These are phyloP conservation scores for Anthophora plumipes DNA, from an alignment of 2,888 invertebrate genomes.

Conservation along the genomic window DNA sequence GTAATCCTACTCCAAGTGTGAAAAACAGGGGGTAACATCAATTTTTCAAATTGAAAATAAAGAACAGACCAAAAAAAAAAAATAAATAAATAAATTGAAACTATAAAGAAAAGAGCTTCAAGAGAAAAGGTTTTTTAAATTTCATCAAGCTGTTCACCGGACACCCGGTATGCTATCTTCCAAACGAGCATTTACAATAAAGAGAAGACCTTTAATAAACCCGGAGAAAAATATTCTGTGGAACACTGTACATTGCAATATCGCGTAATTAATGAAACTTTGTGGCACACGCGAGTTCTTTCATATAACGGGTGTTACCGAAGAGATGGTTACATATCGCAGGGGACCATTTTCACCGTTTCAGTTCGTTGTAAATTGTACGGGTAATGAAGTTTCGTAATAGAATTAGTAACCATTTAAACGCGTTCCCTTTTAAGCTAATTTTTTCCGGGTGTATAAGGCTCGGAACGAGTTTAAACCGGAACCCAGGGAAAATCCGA, in stretches of 20 bases:
- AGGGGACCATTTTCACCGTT: slow-evolving; percentile 16
- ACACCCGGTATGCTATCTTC: too few relatives aligned
- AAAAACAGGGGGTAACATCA: too few relatives aligned
- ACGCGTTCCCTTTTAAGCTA: slow-evolving; percentile 25
- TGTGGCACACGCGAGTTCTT: neutral
- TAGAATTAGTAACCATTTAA: slow-evolving; percentile 43
- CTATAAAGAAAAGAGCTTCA: too few relatives aligned
- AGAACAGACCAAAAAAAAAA: too few relatives aligned
- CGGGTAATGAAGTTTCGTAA: slow-evolving; percentile 41
- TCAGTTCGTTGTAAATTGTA: slow-evolving; percentile 21
- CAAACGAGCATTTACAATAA: too few relatives aligned
- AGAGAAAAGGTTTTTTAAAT: too few relatives aligned
- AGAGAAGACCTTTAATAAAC: too few relatives aligned
- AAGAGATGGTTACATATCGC: slow-evolving; percentile 33
- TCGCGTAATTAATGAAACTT: slow-evolving; percentile 14
- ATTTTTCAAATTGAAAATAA: too few relatives aligned
- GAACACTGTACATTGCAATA: neutral
- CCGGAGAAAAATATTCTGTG: neutral
- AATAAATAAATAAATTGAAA: too few relatives aligned
- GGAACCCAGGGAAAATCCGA: neutral
- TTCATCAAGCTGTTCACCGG: too few relatives aligned
- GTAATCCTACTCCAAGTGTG: too few relatives aligned
- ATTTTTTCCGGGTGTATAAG: slow-evolving; percentile 26
- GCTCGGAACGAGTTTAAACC: slow-evolving; percentile 29
- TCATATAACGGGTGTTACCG: slow-evolving; percentile 1